phyloP scores from a whole-genome alignment of 1,140 invertebrate genomes.

The Tyrophagus putrescentiae region DNA sequence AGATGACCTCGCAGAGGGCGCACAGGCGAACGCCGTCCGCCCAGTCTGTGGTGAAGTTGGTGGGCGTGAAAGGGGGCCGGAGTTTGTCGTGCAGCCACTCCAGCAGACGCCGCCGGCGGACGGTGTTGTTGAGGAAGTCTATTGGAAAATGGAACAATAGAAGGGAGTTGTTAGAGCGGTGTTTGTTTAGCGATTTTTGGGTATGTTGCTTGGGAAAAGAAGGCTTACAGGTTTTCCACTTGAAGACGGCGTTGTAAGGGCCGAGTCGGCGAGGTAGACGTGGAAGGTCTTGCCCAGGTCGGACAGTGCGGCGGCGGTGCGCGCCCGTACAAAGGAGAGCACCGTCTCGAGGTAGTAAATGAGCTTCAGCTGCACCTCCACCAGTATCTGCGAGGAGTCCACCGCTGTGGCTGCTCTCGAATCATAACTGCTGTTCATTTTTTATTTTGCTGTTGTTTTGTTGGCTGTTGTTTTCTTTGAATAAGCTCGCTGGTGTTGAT shows the following conservation, averaged over 20 bases:
- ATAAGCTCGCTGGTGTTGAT: no score
- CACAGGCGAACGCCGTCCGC: conserved; percentile 34
- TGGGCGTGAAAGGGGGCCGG: background rate
- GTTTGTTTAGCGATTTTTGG: background rate
- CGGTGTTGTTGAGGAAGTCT: conserved; percentile 12
- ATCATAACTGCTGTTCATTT: background rate
- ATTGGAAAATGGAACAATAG: background rate
- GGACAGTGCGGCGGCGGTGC: background rate
- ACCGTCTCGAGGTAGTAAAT: background rate
- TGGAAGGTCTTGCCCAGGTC: background rate
- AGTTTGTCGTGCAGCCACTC: conserved; percentile 21
- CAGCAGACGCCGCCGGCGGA: background rate
- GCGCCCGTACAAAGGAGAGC: background rate
- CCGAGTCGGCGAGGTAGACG: background rate
- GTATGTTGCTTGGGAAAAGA: background rate
- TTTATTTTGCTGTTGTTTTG: no score
- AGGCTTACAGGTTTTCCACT: conserved; percentile 11
- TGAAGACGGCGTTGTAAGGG: background rate
- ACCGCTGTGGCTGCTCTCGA: background rate
- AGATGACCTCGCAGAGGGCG: conserved; percentile 32
- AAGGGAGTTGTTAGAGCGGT: background rate
- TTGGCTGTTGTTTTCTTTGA: no score
- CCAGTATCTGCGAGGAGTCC: conserved; percentile 2
- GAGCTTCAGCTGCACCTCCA: conserved; percentile 7
- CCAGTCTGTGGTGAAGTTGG: conserved; percentile 28